Base-by-base conservation (phyloP, 2,888 invertebrate species). In the Xanthorhoe spadicearia region DNA sequence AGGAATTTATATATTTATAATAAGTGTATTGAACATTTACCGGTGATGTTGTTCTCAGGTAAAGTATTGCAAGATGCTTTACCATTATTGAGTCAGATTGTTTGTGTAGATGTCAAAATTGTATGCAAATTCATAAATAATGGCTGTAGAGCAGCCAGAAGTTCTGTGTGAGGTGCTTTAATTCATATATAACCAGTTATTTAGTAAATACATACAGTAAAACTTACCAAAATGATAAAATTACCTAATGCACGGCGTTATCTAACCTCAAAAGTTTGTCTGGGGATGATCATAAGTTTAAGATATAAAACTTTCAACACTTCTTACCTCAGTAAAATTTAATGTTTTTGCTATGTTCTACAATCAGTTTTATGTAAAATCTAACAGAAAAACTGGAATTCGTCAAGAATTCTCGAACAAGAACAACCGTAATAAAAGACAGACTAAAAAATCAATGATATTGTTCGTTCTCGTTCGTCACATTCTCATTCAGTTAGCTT, bases 181-280 rank as follows among this genome's bases (percentile, higher is more conserved):
- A 5, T 10, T 28, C 13, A 7, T 18, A 13, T 17, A 18, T 3
- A 38, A 46, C 17, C 5, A 23, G 15, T 49, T 6, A 18, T 7
- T 23, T 2, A 17, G 8, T 52, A 52, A 53, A 19, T 19, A 49
- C 15, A 18, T 9, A 66, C 57, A 48, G 57, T 54, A 67, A 71
- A 64, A 52, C 28, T 18, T 56, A 43, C 53, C 56, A 52, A 66
- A 66, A 70, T 70, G 52, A 50, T 59, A 70, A 74, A 76, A 79
- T 81, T 79, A 81, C 72, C 80, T 78, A 81, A 81, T 82, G 77
- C 83, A 82, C 80, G 83, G 79, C 83, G 78, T 77, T 82, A 84
- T 62, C 84, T 89, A 89, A 89, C 89, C 89, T 89, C 83, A 87
- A 89, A 88, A 78, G 64, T 58, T 8, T 48, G 15, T 43, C 17